These are phyloP conservation scores for Pristionchus arcanus DNA, from an alignment of 2,888 invertebrate species.

Conservation along the genomic window DNA sequence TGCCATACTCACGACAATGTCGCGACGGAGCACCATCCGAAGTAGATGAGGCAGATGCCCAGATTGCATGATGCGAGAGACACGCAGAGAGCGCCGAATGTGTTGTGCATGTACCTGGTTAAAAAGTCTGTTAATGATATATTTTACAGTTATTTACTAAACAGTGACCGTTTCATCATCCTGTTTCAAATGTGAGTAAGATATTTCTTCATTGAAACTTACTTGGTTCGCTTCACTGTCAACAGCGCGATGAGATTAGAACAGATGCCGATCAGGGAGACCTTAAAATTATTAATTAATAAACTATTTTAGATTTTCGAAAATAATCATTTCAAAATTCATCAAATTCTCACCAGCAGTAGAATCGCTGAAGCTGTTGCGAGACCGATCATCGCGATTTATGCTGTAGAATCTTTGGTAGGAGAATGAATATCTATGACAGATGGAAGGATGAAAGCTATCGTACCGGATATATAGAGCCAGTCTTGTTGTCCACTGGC, in stretches of 20 bases:
- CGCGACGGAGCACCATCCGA: slow-evolving; percentile 37
- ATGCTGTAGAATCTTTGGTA: too few species aligned
- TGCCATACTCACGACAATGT: not conserved
- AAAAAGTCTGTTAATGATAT: too few species aligned
- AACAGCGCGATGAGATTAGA: slow-evolving; percentile 11
- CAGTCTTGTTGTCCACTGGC: not conserved
- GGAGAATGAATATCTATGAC: too few species aligned
- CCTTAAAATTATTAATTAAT: not conserved
- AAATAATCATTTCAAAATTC: not conserved
- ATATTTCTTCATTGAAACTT: too few species aligned
- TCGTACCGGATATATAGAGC: not conserved
- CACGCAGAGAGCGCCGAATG: slow-evolving; percentile 42
- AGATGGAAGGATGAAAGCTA: not conserved
- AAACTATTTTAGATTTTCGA: not conserved
- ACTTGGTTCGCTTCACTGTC: slow-evolving; percentile 38
- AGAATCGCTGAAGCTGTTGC: slow-evolving; percentile 25
- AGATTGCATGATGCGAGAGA: slow-evolving; percentile 37
- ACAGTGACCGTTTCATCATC: too few species aligned
- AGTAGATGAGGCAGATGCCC: slow-evolving; percentile 7
- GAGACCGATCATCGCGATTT: not conserved
- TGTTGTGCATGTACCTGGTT: slow-evolving; percentile 24
- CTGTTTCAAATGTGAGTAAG: too few species aligned
- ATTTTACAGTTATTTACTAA: too few species aligned
- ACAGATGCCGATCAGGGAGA: not conserved
- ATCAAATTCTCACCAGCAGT: not conserved